phyloP scores from a whole-genome alignment of 2,888 invertebrate species.

The Marronus borbonicus region DNA sequence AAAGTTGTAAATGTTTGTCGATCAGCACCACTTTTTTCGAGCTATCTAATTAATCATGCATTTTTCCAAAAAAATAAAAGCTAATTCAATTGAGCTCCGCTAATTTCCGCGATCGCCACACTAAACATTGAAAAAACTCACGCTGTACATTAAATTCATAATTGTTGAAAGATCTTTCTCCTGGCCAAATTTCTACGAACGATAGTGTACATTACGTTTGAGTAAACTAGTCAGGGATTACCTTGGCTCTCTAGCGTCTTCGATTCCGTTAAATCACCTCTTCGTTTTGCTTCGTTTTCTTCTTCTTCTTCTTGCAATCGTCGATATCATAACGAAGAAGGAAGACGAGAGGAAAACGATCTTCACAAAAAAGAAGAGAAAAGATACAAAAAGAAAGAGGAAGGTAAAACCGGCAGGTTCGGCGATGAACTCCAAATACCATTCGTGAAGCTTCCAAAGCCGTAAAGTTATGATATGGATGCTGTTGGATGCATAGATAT shows the following conservation, averaged over 20 bases:
- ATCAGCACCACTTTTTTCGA: too few relatives aligned
- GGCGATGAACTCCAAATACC: conserved; percentile 13
- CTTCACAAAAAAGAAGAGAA: too few relatives aligned
- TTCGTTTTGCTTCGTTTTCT: conserved; percentile 17
- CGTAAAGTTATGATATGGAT: conserved; percentile 40
- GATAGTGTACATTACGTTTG: background rate
- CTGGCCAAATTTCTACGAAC: too few relatives aligned
- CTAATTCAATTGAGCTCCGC: too few relatives aligned
- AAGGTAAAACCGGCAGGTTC: conserved; percentile 16
- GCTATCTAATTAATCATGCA: too few relatives aligned
- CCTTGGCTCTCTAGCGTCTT: conserved; percentile 26
- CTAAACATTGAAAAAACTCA: too few relatives aligned
- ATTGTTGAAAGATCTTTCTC: too few relatives aligned
- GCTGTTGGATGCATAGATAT: conserved; percentile 47
- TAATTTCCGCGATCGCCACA: too few relatives aligned
- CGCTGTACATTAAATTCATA: too few relatives aligned
- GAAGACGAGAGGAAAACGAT: conserved; percentile 6
- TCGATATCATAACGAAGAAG: background rate
- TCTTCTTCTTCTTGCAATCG: conserved; percentile 14
- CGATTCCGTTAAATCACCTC: conserved; percentile 57
- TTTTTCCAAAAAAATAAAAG: too few relatives aligned
- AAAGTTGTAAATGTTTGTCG: too few relatives aligned
- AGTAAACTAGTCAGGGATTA: background rate
- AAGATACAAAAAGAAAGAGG: conserved; percentile 2
- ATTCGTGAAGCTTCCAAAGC: conserved; percentile 16